These are phyloP conservation scores for Corythaeola cristata DNA, from an alignment of 2,113 vertebrate species.

Conservation along the genomic window DNA sequence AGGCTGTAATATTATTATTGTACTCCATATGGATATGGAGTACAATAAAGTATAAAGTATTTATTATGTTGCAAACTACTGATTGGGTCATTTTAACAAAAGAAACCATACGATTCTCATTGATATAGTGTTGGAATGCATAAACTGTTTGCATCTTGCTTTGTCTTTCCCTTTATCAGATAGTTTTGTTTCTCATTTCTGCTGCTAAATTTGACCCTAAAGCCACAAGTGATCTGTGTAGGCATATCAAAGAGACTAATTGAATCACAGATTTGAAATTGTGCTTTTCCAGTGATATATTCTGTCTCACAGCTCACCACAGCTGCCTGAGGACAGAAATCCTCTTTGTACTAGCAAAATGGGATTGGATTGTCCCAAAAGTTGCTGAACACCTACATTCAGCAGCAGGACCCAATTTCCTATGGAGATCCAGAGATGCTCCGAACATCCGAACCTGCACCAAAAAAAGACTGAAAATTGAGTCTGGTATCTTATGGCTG, in stretches of 20 bases:
- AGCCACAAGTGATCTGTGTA: background rate
- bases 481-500: background rate
- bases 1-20: background rate
- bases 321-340: background rate
- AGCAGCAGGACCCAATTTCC: background rate
- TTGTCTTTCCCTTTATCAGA: background rate
- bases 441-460: background rate
- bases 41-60: too few species aligned
- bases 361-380: background rate
- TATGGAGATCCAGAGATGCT: background rate
- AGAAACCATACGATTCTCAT: background rate
- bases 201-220: background rate
- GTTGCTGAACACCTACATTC: background rate
- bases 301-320: background rate
- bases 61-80: background rate
- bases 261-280: background rate
- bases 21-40: background rate
- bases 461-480: background rate
- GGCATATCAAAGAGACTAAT: background rate
- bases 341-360: background rate
- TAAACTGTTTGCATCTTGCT: background rate
- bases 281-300: background rate
- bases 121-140: background rate
- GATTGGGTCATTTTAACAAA: background rate
- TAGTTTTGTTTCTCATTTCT: background rate